A percentile compares a stretch with the other conserved stretches of the same genome.
These are phyloP conservation scores for Contarinia nasturtii DNA, from an alignment of 1,140 invertebrate genomes.

Conservation along the genomic window DNA sequence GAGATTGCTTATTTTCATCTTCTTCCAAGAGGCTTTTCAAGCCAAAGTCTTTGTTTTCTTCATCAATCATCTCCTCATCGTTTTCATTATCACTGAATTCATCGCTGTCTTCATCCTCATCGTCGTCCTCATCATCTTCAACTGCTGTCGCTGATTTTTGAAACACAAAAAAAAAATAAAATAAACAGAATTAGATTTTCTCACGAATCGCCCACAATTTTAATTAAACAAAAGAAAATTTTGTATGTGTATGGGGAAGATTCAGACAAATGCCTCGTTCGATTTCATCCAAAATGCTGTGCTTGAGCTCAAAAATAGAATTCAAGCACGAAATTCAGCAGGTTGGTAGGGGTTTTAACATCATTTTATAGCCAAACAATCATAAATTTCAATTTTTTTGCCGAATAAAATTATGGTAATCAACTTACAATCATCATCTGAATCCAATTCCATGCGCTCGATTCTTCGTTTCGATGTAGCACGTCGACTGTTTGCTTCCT, in stretches of 20 bases:
- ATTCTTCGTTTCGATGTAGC: constrained; percentile 5
- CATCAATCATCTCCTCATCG: constrained; percentile 26
- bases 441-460: constrained; percentile 15
- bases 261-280: not conserved
- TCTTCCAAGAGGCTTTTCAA: constrained; percentile 45
- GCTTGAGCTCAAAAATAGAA: not conserved
- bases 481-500: too few relatives aligned
- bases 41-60: constrained; percentile 27
- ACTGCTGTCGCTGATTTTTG: constrained; percentile 13
- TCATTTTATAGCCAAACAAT: constrained; percentile 4
- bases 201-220: too few relatives aligned
- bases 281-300: not conserved
- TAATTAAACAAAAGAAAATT: not conserved
- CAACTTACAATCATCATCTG: constrained; percentile 12
- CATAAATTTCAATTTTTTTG: constrained; percentile 3
- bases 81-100: constrained; percentile 22
- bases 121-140: constrained; percentile 14
- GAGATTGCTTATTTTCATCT: constrained; percentile 7
- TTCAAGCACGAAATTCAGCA: not conserved
- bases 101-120: constrained; percentile 15
- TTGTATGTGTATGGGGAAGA: not conserved
- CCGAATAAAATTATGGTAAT: constrained; percentile 5
- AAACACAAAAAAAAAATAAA: constrained; percentile 2
- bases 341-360: too few relatives aligned
- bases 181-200: not conserved